These are phyloP conservation scores for Drosophila varians DNA, from an alignment of 1,140 invertebrate genomes.

Conservation along the genomic window DNA sequence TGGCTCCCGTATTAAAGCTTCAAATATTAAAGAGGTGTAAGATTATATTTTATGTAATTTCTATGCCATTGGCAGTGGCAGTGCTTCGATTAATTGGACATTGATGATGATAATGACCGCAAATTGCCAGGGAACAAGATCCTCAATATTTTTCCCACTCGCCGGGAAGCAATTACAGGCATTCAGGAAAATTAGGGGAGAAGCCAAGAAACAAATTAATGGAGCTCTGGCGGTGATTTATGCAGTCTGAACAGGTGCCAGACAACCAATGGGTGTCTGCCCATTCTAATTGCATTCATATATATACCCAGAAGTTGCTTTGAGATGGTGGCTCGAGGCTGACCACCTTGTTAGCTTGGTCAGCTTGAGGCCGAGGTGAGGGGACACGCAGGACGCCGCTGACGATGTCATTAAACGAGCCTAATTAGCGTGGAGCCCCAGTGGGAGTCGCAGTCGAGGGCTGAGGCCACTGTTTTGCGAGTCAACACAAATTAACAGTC, in stretches of 20 bases:
- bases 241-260: constrained; percentile 41
- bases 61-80: neutral
- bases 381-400: constrained; percentile 11
- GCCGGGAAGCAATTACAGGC: constrained; percentile 31
- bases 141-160: neutral
- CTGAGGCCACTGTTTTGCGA: constrained; percentile 20
- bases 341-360: too few species aligned
- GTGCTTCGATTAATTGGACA: constrained; percentile 22
- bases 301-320: neutral
- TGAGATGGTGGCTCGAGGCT: constrained; percentile 3
- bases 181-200: constrained; percentile 43
- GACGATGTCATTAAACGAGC: constrained; percentile 51
- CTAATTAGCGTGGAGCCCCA: constrained; percentile 51
- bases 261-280: constrained; percentile 8
- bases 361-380: constrained; percentile 14
- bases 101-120: constrained; percentile 24
- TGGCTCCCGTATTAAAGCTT: neutral
- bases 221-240: constrained; percentile 49
- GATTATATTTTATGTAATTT: neutral
- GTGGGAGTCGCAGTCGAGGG: neutral
- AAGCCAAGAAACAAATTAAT: constrained; percentile 53
- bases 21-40: neutral
- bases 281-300: constrained; percentile 21
- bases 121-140: constrained; percentile 28
- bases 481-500: constrained; percentile 20